Conservation (phyloP, 2,797 vertebrate genomes). For the Lagodon rhomboides region DNA sequence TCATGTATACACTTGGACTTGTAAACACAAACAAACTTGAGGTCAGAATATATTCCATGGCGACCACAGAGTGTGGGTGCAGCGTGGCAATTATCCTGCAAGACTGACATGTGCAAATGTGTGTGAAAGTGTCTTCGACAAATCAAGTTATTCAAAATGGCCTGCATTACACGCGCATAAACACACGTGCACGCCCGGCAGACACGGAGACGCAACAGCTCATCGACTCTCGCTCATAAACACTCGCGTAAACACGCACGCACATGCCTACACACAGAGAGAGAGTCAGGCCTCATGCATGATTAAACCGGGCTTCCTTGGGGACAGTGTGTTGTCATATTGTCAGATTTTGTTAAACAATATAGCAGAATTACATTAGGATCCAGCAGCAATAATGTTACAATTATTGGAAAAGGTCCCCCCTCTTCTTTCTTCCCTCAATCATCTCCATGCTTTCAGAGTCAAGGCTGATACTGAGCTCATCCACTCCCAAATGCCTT, state of each 20-base stretch:
- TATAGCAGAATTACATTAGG: slow-evolving; percentile 86
- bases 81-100: slow-evolving; percentile 79
- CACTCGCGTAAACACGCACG: slow-evolving; percentile 57
- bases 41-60: slow-evolving; percentile 75
- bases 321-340: slow-evolving; percentile 85
- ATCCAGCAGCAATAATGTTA: slow-evolving; percentile 85
- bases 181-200: slow-evolving; percentile 50
- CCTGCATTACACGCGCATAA: slow-evolving; percentile 70
- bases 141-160: slow-evolving; percentile 84
- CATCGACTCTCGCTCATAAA: slow-evolving; percentile 55
- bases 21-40: slow-evolving; percentile 75
- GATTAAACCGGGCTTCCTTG: slow-evolving; percentile 80
- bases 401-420: slow-evolving; percentile 81
- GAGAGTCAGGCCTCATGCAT: slow-evolving; percentile 76
- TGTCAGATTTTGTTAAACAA: slow-evolving; percentile 87
- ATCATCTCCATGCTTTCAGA: slow-evolving; percentile 85
- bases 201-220: slow-evolving; percentile 51
- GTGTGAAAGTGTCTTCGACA: slow-evolving; percentile 66
- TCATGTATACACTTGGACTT: slow-evolving; percentile 65
- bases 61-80: slow-evolving; percentile 73
- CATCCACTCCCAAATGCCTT: slow-evolving; percentile 88
- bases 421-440: slow-evolving; percentile 72
- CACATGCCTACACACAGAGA: slow-evolving; percentile 48
- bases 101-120: slow-evolving; percentile 84
- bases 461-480: slow-evolving; percentile 85